Evolutionary conservation across 35 echinoderm and acorn worm genomes (phyloP).

Genomic region (Ophioderma brevispina): DNA sequence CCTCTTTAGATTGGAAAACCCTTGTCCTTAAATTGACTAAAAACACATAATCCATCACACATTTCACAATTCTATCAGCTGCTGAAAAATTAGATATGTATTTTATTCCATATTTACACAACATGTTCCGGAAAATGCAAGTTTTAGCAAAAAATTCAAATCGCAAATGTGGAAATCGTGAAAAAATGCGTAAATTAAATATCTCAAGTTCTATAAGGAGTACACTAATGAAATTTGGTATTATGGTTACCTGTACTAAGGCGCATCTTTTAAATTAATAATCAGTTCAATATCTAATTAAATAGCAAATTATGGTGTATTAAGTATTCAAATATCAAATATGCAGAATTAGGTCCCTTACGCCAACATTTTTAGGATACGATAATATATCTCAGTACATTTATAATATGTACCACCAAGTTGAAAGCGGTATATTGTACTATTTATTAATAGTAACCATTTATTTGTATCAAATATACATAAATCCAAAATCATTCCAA

Average conservation of each 20-base stretch:
- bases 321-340: constrained; percentile 7
- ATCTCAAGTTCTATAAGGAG: neutral
- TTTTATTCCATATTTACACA: neutral
- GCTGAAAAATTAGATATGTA: neutral
- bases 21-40: neutral
- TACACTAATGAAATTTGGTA: constrained; percentile 10
- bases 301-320: constrained; percentile 14
- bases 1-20: neutral
- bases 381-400: too few relatives aligned
- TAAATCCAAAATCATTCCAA: too few relatives aligned
- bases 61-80: neutral
- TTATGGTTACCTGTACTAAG: neutral
- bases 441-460: neutral
- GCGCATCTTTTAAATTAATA: neutral
- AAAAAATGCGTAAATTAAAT: neutral
- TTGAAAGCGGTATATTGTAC: neutral
- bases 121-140: neutral
- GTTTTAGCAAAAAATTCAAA: neutral
- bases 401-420: neutral
- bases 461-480: neutral
- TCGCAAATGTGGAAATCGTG: neutral
- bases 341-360: constrained; percentile 7
- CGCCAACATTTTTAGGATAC: neutral
- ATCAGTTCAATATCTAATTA: neutral
- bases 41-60: neutral